Base-by-base conservation (phyloP, 2,797 vertebrate species). In the Telmatherina bonti region DNA sequence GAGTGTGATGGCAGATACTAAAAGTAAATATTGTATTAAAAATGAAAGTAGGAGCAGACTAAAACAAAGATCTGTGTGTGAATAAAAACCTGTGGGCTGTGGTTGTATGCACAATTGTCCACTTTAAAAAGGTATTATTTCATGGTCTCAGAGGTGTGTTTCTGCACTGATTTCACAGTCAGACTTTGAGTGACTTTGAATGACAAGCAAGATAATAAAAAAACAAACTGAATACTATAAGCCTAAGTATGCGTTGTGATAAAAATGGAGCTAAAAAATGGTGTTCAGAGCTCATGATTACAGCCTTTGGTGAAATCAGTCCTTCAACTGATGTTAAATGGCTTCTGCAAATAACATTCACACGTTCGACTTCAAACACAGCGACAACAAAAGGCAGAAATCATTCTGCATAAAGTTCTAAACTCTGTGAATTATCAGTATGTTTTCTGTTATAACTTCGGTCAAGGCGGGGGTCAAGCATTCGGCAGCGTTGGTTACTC, bases 171-270 rank as follows among this genome's bases (percentile, higher is more conserved):
- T 20, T 60, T 8, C 58, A 71, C 18, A 41, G 51, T 1, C 16
- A 16, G 20, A 38, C n/a, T 54, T 33, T 26, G 41, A 66, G 57
- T 61, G 24, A 66, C 41, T 16, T 5, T 64, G 80, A 45, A 35
- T 26, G 29, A 59, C 4, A 4, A 64, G 29, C 24, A 51, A 57
- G 36, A 56, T 7, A 16, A 61, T 1, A 49, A 5, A 75, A 35
- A 67, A 43, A 0, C 16, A n/a, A 63, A 38, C 9, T 49, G 33
- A 78, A 49, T 12, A 7, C 9, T 13, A 26, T 31, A 29, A 1
- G 7, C 10, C 26, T 65, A 26, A 56, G 56, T 58, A 27, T 10
- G 55, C 29, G 15, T 8, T 43, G 66, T n/a, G 41, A 57, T 30
- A 61, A 55, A 24, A 52, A 76, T 4, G 0, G 1, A 10, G 7